A percentile compares a stretch with the other conserved stretches of the same genome.
Evolutionary conservation across 2,797 vertebrate species (phyloP).

Genomic region (Acanthis flammea): DNA sequence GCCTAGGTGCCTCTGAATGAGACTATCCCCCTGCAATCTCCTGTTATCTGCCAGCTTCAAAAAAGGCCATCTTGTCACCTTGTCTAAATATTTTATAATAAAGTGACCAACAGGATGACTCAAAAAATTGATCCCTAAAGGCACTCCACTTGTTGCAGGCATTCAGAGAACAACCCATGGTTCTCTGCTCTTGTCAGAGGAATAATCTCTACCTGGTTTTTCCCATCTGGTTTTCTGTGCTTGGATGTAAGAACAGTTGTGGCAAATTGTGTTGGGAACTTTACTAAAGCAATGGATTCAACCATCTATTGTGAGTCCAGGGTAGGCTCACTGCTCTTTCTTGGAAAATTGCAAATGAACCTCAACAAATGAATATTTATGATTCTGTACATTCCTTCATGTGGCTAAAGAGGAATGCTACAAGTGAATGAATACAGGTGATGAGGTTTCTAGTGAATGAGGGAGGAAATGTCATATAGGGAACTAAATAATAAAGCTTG

Average conservation of each 20-base stretch:
- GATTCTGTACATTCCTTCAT: not conserved
- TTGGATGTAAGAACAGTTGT: not conserved
- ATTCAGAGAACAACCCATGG: not conserved
- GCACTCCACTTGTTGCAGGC: not conserved
- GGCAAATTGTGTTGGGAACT: not conserved
- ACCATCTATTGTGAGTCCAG: not conserved
- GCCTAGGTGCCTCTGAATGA: not conserved
- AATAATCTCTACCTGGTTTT: not conserved
- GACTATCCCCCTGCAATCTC: not conserved
- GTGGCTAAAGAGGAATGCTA: not conserved
- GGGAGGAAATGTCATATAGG: not conserved
- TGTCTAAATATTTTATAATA: not conserved
- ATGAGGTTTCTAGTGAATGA: not conserved
- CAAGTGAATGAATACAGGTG: not conserved
- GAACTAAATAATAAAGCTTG: not conserved
- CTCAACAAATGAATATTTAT: not conserved
- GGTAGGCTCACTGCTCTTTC: not conserved
- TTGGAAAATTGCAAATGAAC: not conserved
- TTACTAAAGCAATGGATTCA: not conserved
- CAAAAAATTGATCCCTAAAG: not conserved
- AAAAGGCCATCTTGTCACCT: not conserved
- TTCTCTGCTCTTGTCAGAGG: not conserved
- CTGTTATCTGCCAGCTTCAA: not conserved
- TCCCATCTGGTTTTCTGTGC: not conserved
- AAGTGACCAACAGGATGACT: not conserved